phyloP scores from a whole-genome alignment of 1,140 invertebrate genomes.

The Habropoda laboriosa region DNA sequence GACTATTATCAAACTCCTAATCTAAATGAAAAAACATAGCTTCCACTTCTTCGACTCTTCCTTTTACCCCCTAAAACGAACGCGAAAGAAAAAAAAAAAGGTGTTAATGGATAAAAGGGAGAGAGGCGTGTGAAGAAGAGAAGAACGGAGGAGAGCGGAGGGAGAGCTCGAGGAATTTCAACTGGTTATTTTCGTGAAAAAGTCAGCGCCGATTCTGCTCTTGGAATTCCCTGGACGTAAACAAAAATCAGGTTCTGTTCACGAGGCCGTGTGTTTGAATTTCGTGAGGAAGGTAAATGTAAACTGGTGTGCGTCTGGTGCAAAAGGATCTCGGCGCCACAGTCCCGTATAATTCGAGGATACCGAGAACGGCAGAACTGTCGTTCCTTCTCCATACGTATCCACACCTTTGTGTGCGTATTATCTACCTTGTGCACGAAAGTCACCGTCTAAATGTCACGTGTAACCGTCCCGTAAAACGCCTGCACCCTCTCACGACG shows the following conservation, averaged over 20 bases:
- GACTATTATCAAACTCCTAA: no score
- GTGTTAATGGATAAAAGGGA: neutral
- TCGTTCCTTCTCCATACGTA: no score
- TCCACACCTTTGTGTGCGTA: neutral
- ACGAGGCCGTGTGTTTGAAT: constrained; percentile 24
- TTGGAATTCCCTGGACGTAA: constrained; percentile 12
- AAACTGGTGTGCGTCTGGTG: constrained; percentile 31
- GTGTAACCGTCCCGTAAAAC: constrained; percentile 43
- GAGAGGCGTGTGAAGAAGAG: no score
- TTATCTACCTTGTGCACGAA: no score
- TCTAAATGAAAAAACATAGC: no score
- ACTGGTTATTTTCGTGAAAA: neutral
- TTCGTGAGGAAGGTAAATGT: constrained; percentile 24
- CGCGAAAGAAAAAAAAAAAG: neutral
- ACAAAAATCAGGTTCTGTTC: constrained; percentile 35
- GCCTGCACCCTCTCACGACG: constrained; percentile 42
- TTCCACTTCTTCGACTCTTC: no score
- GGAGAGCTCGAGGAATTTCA: no score
- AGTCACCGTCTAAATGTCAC: constrained; percentile 59
- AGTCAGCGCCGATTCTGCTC: neutral
- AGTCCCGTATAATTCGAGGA: neutral
- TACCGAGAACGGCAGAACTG: no score
- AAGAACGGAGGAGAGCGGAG: no score
- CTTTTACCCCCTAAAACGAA: no score
- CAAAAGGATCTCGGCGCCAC: constrained; percentile 36